These are phyloP conservation scores for Philhelius pedissequus DNA, from an alignment of 2,888 invertebrate genomes.

Conservation along the genomic window DNA sequence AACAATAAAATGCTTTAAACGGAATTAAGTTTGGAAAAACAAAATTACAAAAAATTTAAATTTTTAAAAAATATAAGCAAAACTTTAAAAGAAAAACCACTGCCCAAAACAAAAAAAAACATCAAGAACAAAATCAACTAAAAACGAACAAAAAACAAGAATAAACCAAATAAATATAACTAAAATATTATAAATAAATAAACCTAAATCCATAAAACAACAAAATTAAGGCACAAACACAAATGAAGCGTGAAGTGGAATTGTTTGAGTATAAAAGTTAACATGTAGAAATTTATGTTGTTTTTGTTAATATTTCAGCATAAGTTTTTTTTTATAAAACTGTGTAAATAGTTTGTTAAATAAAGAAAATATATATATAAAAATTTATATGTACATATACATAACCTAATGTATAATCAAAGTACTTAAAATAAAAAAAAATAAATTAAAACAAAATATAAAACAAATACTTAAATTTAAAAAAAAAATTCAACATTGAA, in stretches of 20 bases:
- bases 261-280: conserved; percentile 68
- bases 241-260: conserved; percentile 56
- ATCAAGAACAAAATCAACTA: conserved; percentile 59
- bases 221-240: conserved; percentile 65
- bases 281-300: conserved; percentile 60
- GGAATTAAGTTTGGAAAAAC: conserved; percentile 27
- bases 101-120: conserved; percentile 50
- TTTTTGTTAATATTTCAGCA: conserved; percentile 33
- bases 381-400: conserved; percentile 34
- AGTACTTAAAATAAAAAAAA: neutral
- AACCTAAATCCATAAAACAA: conserved; percentile 52
- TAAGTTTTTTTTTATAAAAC: conserved; percentile 56
- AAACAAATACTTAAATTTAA: neutral
- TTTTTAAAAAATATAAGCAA: conserved; percentile 48
- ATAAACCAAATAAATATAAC: conserved; percentile 62
- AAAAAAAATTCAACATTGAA: neutral
- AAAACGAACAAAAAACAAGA: conserved; percentile 50
- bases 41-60: conserved; percentile 44
- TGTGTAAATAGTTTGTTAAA: conserved; percentile 67
- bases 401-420: conserved; percentile 15
- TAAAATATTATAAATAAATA: conserved; percentile 62
- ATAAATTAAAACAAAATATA: neutral
- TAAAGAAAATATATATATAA: conserved; percentile 42
- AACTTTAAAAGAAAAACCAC: conserved; percentile 54
- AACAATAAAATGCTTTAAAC: conserved; percentile 69